Base-by-base conservation (phyloP, 1,140 invertebrate genomes). In the Drosophila lacertosa region DNA sequence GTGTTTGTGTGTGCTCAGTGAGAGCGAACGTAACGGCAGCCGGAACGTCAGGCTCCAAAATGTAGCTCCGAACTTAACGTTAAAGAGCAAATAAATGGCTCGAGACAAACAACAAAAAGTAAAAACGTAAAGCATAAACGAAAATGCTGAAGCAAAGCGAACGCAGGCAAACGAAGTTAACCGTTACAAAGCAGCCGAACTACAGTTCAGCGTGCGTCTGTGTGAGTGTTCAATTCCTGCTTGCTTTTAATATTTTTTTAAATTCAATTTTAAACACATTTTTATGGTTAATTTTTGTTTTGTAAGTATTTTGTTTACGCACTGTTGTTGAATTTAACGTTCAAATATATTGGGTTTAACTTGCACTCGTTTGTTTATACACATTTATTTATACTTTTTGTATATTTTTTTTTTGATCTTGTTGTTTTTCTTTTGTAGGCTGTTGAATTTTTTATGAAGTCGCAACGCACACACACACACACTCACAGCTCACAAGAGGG, bases 71-170 rank as follows among this genome's bases (percentile, higher is more conserved):
- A 42, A 51, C 33, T 11, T 53, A 59, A 32, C 81, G 76, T 86
- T 84, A 84, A 84, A 86, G 76, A 84, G 81, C 80, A 86, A 84
- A 84, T 86, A 84, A 84, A 84, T 84, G 81, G 74, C 81, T 77
- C 74, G 78, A 76, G 70, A 76, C 69, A 76, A 80, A 74, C 76
- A 68, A 76, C 79, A 63, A 55, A 59, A 68, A 64, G n/a, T n/a
- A 74, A 72, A 81, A 73, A 26, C 0, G 7, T 7, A 47, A 73
- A 79, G 66, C 72, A 64, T 69, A 79, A 58, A 55, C 64, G 74
- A 65, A 75, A 74, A 77, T 65, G 68, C 64, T 82, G 58, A 81
- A 80, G 66, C 62, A 63, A 47, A 60, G 39, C 29, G 74, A 39
- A 67, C 73, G 62, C 50, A 63, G 37, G 63, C 44, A 65, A 54